Evolutionary conservation across 1,140 invertebrate genomes (phyloP), one percentile per base, ranked within the genome.

Genomic region (Macrostomum lignano): DNA sequence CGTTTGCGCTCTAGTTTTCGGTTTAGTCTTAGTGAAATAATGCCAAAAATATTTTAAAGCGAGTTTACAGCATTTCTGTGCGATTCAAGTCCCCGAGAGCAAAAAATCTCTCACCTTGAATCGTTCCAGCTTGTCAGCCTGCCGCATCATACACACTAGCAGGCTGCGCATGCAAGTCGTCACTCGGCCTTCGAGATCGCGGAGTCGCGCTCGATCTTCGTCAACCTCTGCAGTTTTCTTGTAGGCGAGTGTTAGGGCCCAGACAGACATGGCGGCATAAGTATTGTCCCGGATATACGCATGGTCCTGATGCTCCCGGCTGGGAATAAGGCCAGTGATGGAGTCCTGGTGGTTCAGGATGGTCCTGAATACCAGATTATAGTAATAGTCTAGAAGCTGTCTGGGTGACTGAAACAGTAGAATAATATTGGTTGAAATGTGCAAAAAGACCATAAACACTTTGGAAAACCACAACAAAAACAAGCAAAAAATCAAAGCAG

Each of bases 211-310:
- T 40, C 84, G 60, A 54, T 96, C 86, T 61, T 96, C 86, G 61
- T 96, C 86, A 49, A 82, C 72, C 58, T 96, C 86, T 2, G 82
- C 81, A 47, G 23, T n/a, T 61, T 98, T 98, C 52, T 86, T 86
- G 52, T 93, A 96, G 0, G 88, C 77, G 71, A 94, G 76, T 2
- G 84, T 78, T 1, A 98, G 61, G 7, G 79, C 84, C 91, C 91
- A 98, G 7, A 96, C 77, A 10, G 82, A 74, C 37, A 93, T 58
- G 42, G 91, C 81, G 40, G 78, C 82, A 49, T 96, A 98, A 0
- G 96, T 67, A 66, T 96, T 98, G 51, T 98, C 86, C 11, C 91
- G 65, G 36, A 98, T 78, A 88, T 88, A 96, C 0, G 86, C 82
- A 66, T 98, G 81, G 26, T 11, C 14, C 3, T 22, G 26, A 25